Evolutionary conservation across 2,113 vertebrate genomes (phyloP).

Genomic region (Callipepla californica): DNA sequence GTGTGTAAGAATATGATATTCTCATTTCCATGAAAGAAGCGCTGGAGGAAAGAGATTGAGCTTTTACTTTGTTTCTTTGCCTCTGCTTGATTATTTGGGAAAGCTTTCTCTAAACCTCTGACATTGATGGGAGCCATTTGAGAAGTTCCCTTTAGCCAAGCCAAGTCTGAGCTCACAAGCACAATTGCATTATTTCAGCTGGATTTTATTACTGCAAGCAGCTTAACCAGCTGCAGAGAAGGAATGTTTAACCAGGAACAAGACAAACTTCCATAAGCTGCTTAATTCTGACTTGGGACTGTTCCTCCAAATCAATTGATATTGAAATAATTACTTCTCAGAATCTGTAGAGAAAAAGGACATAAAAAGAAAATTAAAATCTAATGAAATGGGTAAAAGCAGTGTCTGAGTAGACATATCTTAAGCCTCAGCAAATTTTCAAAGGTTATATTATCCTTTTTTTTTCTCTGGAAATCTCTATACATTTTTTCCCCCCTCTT

Average conservation of each 20-base stretch:
- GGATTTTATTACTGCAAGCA: slow-evolving; percentile 16
- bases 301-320: slow-evolving; percentile 70
- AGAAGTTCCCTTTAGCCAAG: not conserved
- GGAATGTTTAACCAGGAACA: slow-evolving; percentile 62
- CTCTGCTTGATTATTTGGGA: slow-evolving; percentile 3
- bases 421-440: slow-evolving; percentile 70
- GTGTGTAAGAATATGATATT: not conserved
- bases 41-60: not conserved
- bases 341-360: slow-evolving; percentile 68
- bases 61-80: not conserved
- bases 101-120: slow-evolving; percentile 5
- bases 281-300: slow-evolving; percentile 74
- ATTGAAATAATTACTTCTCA: slow-evolving; percentile 73
- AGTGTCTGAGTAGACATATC: slow-evolving; percentile 58
- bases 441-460: slow-evolving; percentile 67
- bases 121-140: not conserved
- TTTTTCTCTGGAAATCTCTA: slow-evolving; percentile 16
- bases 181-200: slow-evolving; percentile 27
- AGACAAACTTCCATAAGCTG: slow-evolving; percentile 74
- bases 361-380: slow-evolving; percentile 77
- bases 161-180: not conserved
- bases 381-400: slow-evolving; percentile 74
- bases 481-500: not conserved
- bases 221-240: slow-evolving; percentile 19
- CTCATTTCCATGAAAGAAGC: not conserved